Conservation (phyloP, 2,113 vertebrate species). For the Microtus richardsoni region DNA sequence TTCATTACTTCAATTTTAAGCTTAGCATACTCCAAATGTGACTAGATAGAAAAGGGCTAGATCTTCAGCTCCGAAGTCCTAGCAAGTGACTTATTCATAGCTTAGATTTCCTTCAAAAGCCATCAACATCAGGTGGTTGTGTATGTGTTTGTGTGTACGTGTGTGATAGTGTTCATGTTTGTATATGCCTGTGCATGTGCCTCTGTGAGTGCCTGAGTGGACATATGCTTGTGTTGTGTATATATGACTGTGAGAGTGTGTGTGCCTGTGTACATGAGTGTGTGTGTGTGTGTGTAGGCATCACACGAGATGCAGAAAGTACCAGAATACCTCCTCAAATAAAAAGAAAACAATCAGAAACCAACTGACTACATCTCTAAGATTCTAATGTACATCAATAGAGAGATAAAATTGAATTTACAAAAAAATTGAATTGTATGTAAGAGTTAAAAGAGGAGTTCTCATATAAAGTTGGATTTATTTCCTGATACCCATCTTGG, state of each 20-base stretch:
- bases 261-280: background rate
- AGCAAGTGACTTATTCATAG: background rate
- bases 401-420: background rate
- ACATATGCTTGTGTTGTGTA: background rate
- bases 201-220: background rate
- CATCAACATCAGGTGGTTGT: fast-evolving
- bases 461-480: background rate
- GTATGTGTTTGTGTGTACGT: no score
- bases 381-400: background rate
- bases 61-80: slow-evolving; percentile 11
- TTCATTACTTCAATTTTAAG: slow-evolving; percentile 8
- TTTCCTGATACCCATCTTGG: background rate
- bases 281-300: background rate
- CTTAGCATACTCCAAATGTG: background rate
- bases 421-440: background rate
- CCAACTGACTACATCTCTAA: background rate
- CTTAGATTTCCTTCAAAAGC: background rate
- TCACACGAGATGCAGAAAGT: background rate
- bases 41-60: background rate
- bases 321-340: background rate
- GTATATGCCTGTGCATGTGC: background rate
- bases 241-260: background rate
- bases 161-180: no score
- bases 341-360: background rate
- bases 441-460: background rate